Evolutionary conservation across 2,888 invertebrate genomes (phyloP).

Genomic region (Tetheella fluctuosa): DNA sequence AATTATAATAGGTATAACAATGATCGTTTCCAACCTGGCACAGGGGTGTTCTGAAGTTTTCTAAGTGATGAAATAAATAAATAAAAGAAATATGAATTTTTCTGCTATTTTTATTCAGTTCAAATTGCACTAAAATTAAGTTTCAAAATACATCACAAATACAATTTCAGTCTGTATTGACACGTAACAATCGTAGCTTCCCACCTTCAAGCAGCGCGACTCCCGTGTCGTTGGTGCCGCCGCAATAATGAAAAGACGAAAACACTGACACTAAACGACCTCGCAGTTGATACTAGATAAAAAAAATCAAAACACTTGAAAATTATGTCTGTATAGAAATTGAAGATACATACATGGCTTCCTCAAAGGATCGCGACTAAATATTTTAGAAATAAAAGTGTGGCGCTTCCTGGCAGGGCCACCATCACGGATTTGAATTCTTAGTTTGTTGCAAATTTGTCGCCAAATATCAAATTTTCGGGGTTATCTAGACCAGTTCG

Average conservation of each 20-base stretch:
- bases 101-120: conserved; percentile 24
- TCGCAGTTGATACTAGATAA: conserved; percentile 85
- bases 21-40: conserved; percentile 22
- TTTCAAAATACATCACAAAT: too few species aligned
- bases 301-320: too few species aligned
- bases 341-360: too few species aligned
- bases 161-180: conserved; percentile 64
- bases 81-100: conserved; percentile 44
- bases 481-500: too few species aligned
- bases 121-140: background rate
- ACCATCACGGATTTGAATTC: too few species aligned
- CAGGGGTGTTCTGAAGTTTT: conserved; percentile 43
- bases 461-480: too few species aligned
- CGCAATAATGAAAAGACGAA: conserved; percentile 90
- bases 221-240: conserved; percentile 89
- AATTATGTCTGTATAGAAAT: too few species aligned
- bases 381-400: too few species aligned
- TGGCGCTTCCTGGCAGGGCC: too few species aligned
- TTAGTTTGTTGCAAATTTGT: too few species aligned
- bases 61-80: conserved; percentile 51
- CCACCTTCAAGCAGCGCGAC: conserved; percentile 87
- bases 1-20: conserved; percentile 26
- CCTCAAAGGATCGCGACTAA: too few species aligned
- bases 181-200: conserved; percentile 86
- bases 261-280: conserved; percentile 89